Percentiles rank a stretch among this genome's conserved stretches.
These are phyloP conservation scores for Linepithema humile DNA, from an alignment of 1,140 invertebrate species.

Conservation along the genomic window DNA sequence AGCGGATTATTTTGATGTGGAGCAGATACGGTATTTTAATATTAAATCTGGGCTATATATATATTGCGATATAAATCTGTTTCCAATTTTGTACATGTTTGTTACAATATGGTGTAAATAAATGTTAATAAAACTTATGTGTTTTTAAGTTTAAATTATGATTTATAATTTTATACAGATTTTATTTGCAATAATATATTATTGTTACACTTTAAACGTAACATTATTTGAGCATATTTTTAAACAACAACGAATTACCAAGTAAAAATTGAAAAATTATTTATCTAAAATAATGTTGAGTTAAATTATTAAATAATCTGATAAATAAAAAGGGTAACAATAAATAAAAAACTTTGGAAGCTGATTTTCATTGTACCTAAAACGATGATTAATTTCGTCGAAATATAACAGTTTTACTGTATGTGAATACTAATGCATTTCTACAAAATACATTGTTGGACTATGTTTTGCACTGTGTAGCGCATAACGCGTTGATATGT, in stretches of 20 bases:
- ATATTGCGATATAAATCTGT: background rate
- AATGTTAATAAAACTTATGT: background rate
- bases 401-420: background rate
- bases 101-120: background rate
- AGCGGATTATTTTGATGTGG: background rate
- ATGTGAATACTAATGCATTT: background rate
- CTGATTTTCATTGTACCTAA: constrained; percentile 5
- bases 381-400: constrained; percentile 17
- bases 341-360: background rate
- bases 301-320: constrained; percentile 15
- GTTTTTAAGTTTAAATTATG: background rate
- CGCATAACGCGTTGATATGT: constrained; percentile 59
- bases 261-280: background rate
- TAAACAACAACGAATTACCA: background rate
- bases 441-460: constrained; percentile 36
- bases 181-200: background rate
- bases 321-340: background rate
- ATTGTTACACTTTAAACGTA: constrained; percentile 12
- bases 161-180: background rate
- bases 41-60: background rate
- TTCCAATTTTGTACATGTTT: constrained; percentile 1
- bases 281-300: background rate
- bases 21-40: constrained; percentile 1
- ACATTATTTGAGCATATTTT: background rate
- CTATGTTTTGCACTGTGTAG: constrained; percentile 47